These are phyloP conservation scores for Cavia aperea DNA, from an alignment of 2,113 vertebrate species.

Conservation along the genomic window DNA sequence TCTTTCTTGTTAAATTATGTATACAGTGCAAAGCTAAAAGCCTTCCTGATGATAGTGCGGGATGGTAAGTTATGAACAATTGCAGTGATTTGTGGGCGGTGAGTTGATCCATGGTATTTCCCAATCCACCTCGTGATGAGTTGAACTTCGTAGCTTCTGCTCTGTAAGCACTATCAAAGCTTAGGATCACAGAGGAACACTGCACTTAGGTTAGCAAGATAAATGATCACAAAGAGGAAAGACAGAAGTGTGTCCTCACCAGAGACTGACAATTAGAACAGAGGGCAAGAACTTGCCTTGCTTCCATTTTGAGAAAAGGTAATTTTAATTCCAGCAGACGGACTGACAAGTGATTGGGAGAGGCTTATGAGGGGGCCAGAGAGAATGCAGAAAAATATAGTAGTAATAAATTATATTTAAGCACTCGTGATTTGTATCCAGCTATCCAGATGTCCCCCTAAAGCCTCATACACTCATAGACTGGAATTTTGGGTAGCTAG, in stretches of 20 bases:
- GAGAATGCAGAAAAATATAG: neutral
- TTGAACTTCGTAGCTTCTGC: constrained; percentile 27
- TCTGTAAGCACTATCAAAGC: neutral
- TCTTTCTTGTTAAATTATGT: constrained; percentile 56
- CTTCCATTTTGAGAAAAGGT: constrained; percentile 25
- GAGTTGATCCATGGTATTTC: constrained; percentile 43
- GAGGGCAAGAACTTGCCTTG: neutral
- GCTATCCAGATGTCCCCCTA: neutral
- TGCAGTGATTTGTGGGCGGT: constrained; percentile 46
- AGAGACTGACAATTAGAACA: neutral
- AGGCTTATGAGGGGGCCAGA: neutral
- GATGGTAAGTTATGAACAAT: neutral
- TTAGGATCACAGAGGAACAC: neutral
- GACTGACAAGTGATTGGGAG: neutral
- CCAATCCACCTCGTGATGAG: constrained; percentile 29
- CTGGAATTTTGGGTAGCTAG: neutral
- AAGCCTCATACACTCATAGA: neutral
- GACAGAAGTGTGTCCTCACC: neutral
- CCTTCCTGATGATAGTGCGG: constrained; percentile 32
- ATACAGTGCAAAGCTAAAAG: constrained; percentile 43
- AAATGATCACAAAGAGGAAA: constrained; percentile 19
- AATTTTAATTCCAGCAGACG: constrained; percentile 19
- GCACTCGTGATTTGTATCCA: neutral
- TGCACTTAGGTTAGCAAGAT: constrained; percentile 14
- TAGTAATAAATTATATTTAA: neutral